Conservation (phyloP, 2,888 invertebrate genomes). For the Epistrophe eligans region DNA sequence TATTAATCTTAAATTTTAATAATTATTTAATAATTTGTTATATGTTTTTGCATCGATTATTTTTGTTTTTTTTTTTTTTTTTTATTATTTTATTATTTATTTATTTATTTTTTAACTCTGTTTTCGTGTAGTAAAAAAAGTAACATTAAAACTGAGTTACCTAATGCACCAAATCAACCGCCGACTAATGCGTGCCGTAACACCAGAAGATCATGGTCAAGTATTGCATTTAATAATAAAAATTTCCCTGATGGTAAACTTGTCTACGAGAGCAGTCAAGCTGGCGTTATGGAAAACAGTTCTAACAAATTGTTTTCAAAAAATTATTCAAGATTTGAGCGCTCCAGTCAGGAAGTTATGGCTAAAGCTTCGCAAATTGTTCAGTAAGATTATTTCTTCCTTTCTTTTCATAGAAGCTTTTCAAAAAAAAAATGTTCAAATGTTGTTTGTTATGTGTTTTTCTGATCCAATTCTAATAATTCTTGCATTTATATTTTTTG, state of each 20-base stretch:
- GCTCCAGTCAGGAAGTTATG: conserved; percentile 88
- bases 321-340: conserved; percentile 78
- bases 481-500: conserved; percentile 37
- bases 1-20: conserved; percentile 24
- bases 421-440: conserved; percentile 43
- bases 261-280: conserved; percentile 78
- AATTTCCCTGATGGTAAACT: conserved; percentile 79
- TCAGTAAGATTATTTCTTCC: conserved; percentile 88
- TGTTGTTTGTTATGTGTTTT: conserved; percentile 68
- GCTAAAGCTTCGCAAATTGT: conserved; percentile 94
- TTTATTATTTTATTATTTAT: conserved; percentile 57
- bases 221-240: conserved; percentile 79
- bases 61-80: conserved; percentile 54
- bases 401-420: conserved; percentile 74
- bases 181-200: conserved; percentile 75
- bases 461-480: conserved; percentile 48
- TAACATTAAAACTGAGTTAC: conserved; percentile 76
- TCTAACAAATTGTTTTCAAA: conserved; percentile 77
- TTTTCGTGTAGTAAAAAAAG: conserved; percentile 77
- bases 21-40: conserved; percentile 28
- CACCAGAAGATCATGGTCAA: conserved; percentile 78
- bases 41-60: conserved; percentile 62
- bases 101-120: conserved; percentile 67
- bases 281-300: conserved; percentile 78
- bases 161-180: conserved; percentile 72